These are phyloP conservation scores for Lysandra coridon DNA, from an alignment of 2,888 invertebrate genomes.

Conservation along the genomic window DNA sequence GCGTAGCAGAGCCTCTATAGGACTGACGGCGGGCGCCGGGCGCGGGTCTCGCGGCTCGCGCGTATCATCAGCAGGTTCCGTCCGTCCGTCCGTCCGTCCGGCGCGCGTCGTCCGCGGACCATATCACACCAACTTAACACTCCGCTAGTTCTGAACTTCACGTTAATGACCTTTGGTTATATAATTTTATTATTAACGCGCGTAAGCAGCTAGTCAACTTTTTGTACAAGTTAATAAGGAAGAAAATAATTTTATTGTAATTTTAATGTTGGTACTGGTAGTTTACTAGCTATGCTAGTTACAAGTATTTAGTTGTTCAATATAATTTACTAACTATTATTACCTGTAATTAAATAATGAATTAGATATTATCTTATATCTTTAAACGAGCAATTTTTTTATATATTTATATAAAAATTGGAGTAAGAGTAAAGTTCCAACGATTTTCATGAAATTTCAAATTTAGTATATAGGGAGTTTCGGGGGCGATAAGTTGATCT, in stretches of 20 bases:
- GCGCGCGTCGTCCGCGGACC: slow-evolving; percentile 35
- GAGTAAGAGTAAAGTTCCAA: too few relatives aligned
- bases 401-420: too few relatives aligned
- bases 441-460: too few relatives aligned
- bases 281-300: background rate
- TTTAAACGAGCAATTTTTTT: too few relatives aligned
- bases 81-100: slow-evolving; percentile 2
- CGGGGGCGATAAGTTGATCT: too few relatives aligned
- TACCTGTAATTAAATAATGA: too few relatives aligned
- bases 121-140: slow-evolving; percentile 46
- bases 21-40: slow-evolving; percentile 54
- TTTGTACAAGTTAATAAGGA: background rate
- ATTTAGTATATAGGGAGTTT: too few relatives aligned
- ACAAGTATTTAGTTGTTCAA: too few relatives aligned
- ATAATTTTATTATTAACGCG: background rate
- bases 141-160: slow-evolving; percentile 47
- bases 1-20: slow-evolving; percentile 67
- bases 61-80: slow-evolving; percentile 7
- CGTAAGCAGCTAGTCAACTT: background rate
- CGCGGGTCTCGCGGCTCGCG: background rate
- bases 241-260: background rate
- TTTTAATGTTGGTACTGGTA: background rate
- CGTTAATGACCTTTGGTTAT: slow-evolving; percentile 32
- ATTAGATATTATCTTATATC: too few relatives aligned
- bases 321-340: too few relatives aligned